Evolutionary conservation across 2,888 invertebrate species (phyloP), one percentile per base, ranked within the genome.

Genomic region (Aplocera efformata): DNA sequence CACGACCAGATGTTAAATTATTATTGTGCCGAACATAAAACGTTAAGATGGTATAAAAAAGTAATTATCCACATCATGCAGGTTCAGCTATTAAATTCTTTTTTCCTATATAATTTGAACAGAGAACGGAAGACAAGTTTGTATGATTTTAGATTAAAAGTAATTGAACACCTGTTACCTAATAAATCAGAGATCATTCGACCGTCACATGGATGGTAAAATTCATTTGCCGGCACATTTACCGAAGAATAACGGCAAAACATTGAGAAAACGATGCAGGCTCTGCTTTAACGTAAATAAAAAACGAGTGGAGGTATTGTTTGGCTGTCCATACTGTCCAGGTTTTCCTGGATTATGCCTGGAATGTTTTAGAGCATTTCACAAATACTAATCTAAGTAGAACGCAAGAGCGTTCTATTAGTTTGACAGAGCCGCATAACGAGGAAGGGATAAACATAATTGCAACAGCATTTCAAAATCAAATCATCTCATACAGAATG

Each of bases 261-360:
- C 34, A 17, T 29, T 41, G 25, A 42, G 51, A 31, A 48, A 48
- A 31, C 33, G 45, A 39, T 48, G 46, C 23, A 35, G 40, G 27
- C 38, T 39, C n/a, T 47, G 47, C 28, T 42, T 34, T 33, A 42
- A 47, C 10, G 29, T 25, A 7, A 7, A 22, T 7, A 39, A 47
- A 47, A 47, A 27, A 36, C 35, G 42, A 31, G 45, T 48, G n/a
- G 38, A 36, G 11, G 33, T 33, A 33, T 36, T 40, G 10, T 48
- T 36, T 45, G 50, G 44, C 11, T 50, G 50, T 27, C 44, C 41
- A 6, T 47, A 50, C 27, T 48, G 48, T 22, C 26, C 40, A 23
- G 34, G 33, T 13, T 48, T 48, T 31, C 50, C 50, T 20, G 50
- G 50, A n/a, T 31, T 48, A 32, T 50, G 50, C 30, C 28, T 45